Conservation (phyloP, 2,797 vertebrate genomes). For the Babyrousa celebensis region DNA sequence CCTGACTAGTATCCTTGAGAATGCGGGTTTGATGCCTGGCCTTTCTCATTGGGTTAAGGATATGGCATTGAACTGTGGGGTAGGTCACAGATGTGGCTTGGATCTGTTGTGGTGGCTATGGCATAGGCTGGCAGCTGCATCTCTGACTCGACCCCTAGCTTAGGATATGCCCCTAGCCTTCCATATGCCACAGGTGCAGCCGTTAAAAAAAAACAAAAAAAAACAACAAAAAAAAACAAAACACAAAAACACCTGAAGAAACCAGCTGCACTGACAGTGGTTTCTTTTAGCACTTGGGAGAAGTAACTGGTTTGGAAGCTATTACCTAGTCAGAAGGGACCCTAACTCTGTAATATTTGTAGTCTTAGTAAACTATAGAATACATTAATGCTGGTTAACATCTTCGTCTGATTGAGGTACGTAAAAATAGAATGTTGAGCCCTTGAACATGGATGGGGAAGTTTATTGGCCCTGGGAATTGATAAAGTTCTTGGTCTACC, state of each 20-base stretch:
- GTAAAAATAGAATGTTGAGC: neutral
- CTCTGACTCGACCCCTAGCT: too few relatives aligned
- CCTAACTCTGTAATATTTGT: neutral
- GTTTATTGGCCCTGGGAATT: neutral
- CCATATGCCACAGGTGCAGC: too few relatives aligned
- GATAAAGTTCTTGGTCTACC: neutral
- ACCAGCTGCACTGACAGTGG: neutral
- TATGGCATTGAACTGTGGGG: too few relatives aligned
- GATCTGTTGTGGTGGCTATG: too few relatives aligned
- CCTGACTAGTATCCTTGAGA: too few relatives aligned
- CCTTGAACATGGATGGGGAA: neutral
- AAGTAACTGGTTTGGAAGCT: conserved; percentile 14
- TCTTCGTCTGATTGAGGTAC: neutral
- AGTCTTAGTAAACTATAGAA: neutral
- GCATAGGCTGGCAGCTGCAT: too few relatives aligned
- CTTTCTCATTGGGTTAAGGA: too few relatives aligned
- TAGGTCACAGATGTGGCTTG: too few relatives aligned
- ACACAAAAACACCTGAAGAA: neutral
- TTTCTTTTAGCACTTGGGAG: neutral
- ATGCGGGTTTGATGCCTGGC: too few relatives aligned
- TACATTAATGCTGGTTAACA: conserved; percentile 5
- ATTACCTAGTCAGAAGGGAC: conserved; percentile 5
- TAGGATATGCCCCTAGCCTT: too few relatives aligned
- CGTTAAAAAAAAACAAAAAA: too few relatives aligned
- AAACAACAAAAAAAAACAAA: too few relatives aligned